A percentile compares a stretch with the other conserved stretches of the same genome.
phyloP scores from a whole-genome alignment of 2,888 invertebrate genomes.

The Papilio protenor region DNA sequence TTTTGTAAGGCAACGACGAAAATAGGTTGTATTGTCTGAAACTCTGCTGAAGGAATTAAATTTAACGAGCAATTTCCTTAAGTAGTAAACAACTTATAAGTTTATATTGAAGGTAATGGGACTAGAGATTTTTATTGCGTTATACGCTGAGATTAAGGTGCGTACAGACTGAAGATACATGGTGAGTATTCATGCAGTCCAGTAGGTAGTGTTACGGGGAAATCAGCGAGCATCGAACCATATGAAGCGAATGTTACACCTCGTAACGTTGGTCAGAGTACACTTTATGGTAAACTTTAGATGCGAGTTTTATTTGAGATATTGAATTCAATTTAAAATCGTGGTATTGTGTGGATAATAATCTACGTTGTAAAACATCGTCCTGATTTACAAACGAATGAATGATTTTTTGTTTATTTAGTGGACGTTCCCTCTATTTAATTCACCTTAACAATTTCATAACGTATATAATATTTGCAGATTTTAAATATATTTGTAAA shows the following conservation, averaged over 20 bases:
- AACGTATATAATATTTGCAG: not conserved
- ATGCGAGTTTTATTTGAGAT: not conserved
- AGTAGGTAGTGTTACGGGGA: too few relatives aligned
- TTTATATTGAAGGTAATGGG: not conserved
- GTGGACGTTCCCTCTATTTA: not conserved
- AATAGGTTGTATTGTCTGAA: conserved; percentile 20
- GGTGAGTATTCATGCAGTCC: too few relatives aligned
- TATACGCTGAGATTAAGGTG: not conserved
- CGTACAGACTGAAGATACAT: too few relatives aligned
- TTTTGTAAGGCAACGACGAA: conserved; percentile 23
- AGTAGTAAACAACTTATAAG: not conserved
- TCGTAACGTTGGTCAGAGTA: too few relatives aligned
- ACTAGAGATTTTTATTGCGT: not conserved
- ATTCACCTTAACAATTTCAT: conserved; percentile 29
- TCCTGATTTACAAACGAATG: not conserved
- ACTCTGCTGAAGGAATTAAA: conserved; percentile 16
- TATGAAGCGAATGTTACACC: too few relatives aligned
- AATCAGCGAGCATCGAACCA: too few relatives aligned
- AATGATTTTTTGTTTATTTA: not conserved
- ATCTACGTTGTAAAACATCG: too few relatives aligned
- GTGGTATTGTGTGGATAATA: not conserved
- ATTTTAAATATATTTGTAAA: not conserved
- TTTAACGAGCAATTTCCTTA: conserved; percentile 30
- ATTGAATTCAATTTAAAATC: too few relatives aligned
- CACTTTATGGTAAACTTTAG: not conserved